Conservation (phyloP, 2,797 vertebrate species). For the Pseudochirops corinnae region DNA sequence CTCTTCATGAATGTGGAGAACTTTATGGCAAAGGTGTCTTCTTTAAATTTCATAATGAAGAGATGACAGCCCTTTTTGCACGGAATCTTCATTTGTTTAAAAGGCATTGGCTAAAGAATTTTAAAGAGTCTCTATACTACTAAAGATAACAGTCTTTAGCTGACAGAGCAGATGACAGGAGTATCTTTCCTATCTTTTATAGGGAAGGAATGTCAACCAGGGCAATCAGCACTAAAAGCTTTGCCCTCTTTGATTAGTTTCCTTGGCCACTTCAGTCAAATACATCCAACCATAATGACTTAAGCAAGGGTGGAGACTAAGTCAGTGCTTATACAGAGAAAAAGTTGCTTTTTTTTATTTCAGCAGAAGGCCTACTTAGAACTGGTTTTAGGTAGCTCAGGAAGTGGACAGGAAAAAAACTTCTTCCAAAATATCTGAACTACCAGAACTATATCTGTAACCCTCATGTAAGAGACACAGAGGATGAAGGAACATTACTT, state of each 20-base stretch:
- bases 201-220: background rate
- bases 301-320: background rate
- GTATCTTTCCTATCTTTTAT: background rate
- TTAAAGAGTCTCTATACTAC: background rate
- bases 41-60: background rate
- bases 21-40: background rate
- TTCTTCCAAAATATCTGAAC: constrained; percentile 19
- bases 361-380: background rate
- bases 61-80: background rate
- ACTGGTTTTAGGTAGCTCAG: background rate
- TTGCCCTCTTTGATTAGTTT: background rate
- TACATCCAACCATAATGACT: background rate
- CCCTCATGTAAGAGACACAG: background rate
- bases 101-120: background rate
- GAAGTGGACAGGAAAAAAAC: background rate
- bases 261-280: background rate
- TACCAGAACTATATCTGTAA: background rate
- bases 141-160: background rate
- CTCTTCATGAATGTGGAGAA: background rate
- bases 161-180: background rate
- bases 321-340: background rate
- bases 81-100: constrained; percentile 7
- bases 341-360: background rate
- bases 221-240: background rate
- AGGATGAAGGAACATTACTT: background rate